Base-by-base conservation (phyloP, 2,888 invertebrate genomes). In the Drosophila nr. fundita region DNA sequence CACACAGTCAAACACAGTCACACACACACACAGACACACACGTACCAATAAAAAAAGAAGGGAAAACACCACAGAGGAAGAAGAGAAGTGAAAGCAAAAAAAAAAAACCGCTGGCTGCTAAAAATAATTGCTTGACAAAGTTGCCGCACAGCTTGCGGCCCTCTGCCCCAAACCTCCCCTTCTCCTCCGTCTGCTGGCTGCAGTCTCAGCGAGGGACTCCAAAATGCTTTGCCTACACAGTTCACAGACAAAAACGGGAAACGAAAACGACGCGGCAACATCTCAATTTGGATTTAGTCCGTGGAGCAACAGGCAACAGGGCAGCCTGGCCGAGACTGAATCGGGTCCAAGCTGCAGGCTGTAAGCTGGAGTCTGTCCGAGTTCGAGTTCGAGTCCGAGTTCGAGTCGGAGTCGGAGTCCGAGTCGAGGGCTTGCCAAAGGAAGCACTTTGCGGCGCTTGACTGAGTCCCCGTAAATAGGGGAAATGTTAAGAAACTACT, bases 91-190 rank as follows among this genome's bases (percentile, higher is more conserved):
- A 0, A 24, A 29, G 13, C 13, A 30, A 45, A 13, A 18, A 24
- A 24, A 24, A 40, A 42, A 50, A 52, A 54, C 3, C 59, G 48
- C 49, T 71, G 40, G 42, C 55, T 67, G 73, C 76, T 80, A 78
- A 83, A 88, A 85, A 83, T 88, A 89, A 87, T 85, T 85, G 87
- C 89, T 87, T 70, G 73, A 88, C 87, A 79, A 81, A 88, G 83
- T 88, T 84, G 83, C 38, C 86, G 62, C 77, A 84, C 83, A 76
- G 87, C 82, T 82, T 79, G 76, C 58, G 69, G 75, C 65, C 57
- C 54, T 45, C 40, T 55, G 32, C 24, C 18, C 38, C 4, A 34
- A 21, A 24, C 6, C 21, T 4, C 32, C 13, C 11, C 18, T 0
- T 18, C 10, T n/a, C 13, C 18, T 6, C 1, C 24, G 30, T 10